Evolutionary conservation across 2,113 vertebrate genomes (phyloP).

Genomic region (Dipodomys ordii): DNA sequence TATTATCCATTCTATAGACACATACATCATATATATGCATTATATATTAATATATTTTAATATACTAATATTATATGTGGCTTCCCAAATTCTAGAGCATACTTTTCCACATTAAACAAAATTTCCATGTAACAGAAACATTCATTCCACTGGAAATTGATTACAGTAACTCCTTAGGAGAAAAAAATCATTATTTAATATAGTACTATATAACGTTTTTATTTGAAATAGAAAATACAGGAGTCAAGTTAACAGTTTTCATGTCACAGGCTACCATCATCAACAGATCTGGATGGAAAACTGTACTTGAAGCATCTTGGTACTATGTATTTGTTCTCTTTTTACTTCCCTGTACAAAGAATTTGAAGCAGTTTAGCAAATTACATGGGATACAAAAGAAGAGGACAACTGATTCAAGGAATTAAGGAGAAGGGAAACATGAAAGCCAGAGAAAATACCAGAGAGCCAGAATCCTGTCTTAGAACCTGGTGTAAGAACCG

Average conservation of each 20-base stretch:
- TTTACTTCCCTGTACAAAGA: slow-evolving; percentile 28
- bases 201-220: not conserved
- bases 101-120: not conserved
- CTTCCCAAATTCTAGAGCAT: not conserved
- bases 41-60: not conserved
- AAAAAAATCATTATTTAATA: not conserved
- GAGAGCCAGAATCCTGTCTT: not conserved
- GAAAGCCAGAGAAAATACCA: not conserved
- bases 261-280: not conserved
- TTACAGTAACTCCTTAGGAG: not conserved
- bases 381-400: not conserved
- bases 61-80: not conserved
- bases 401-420: slow-evolving; percentile 42
- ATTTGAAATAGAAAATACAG: not conserved
- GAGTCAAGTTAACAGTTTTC: slow-evolving; percentile 25
- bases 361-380: slow-evolving; percentile 45
- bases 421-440: not conserved
- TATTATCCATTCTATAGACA: too few relatives aligned
- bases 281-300: not conserved
- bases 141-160: not conserved
- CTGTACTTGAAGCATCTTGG: not conserved
- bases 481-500: not conserved
- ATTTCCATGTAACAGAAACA: slow-evolving; percentile 10
- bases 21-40: not conserved
- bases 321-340: not conserved